Evolutionary conservation across 2,797 vertebrate genomes (phyloP).

Genomic region (Chloroceryle inda): DNA sequence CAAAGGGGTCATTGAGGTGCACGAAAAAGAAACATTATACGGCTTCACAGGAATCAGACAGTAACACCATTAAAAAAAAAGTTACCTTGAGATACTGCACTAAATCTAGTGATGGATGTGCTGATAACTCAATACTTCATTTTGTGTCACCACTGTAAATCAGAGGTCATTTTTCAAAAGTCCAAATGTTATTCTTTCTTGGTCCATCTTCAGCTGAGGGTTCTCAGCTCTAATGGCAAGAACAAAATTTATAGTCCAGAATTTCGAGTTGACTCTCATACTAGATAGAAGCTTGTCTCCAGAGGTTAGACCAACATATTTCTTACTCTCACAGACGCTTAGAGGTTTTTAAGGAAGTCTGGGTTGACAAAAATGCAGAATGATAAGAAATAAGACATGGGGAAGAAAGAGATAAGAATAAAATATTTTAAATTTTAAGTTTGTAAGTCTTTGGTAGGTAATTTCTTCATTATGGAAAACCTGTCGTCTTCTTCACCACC

Average conservation of each 20-base stretch:
- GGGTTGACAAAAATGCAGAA: not conserved
- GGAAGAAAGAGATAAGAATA: not conserved
- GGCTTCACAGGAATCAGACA: not conserved
- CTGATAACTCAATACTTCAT: constrained; percentile 33
- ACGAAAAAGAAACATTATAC: not conserved
- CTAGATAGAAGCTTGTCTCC: constrained; percentile 26
- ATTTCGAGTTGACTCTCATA: not conserved
- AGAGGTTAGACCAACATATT: not conserved
- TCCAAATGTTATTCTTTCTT: constrained; percentile 49
- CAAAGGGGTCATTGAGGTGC: not conserved
- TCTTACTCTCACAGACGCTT: constrained; percentile 3
- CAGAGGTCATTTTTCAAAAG: constrained; percentile 43
- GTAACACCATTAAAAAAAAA: not conserved
- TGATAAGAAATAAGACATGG: not conserved
- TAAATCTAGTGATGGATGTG: constrained; percentile 53
- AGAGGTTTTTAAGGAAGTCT: not conserved
- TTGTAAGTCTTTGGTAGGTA: not conserved
- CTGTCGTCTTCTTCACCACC: not conserved
- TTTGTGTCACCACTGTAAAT: constrained; percentile 56
- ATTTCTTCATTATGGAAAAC: not conserved
- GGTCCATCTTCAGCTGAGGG: constrained; percentile 33
- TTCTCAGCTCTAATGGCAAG: constrained; percentile 12
- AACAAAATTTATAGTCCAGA: constrained; percentile 45
- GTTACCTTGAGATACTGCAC: not conserved
- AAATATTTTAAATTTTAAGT: not conserved